Conservation (phyloP, 2,888 invertebrate genomes). For the Platyscelio sp. region DNA sequence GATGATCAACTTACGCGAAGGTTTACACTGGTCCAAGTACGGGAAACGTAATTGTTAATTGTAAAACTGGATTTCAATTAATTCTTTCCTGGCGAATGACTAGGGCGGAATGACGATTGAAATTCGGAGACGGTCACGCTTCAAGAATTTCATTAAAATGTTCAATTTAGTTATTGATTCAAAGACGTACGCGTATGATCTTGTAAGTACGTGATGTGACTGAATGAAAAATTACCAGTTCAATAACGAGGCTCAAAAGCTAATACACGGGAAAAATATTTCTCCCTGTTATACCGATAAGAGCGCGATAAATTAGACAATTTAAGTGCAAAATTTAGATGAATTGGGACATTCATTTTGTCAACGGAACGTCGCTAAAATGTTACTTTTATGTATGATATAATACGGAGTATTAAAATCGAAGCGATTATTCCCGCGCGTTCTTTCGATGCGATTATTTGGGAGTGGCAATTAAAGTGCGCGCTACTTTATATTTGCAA, state of each 20-base stretch:
- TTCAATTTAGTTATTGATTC: constrained; percentile 83
- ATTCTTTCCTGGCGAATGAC: no score
- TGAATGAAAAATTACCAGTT: constrained; percentile 64
- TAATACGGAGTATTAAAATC: no score
- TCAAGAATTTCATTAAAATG: constrained; percentile 84
- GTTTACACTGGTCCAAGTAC: no score
- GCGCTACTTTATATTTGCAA: not conserved
- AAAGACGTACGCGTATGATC: constrained; percentile 79
- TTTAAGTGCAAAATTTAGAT: constrained; percentile 29
- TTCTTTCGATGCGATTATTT: no score
- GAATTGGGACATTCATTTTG: constrained; percentile 30
- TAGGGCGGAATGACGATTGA: constrained; percentile 70
- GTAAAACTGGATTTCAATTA: no score
- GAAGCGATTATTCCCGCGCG: no score
- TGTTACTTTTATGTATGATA: not conserved
- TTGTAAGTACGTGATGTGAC: constrained; percentile 78
- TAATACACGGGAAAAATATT: constrained; percentile 53
- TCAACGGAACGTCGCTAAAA: constrained; percentile 10
- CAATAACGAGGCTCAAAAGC: constrained; percentile 46
- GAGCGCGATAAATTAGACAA: constrained; percentile 33
- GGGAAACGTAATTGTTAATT: no score
- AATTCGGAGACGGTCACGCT: constrained; percentile 79
- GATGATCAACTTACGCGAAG: no score
- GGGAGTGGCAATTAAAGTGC: no score
- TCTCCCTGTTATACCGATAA: constrained; percentile 31